phyloP scores from a whole-genome alignment of 1,140 invertebrate species.

The Microplitis demolitor region DNA sequence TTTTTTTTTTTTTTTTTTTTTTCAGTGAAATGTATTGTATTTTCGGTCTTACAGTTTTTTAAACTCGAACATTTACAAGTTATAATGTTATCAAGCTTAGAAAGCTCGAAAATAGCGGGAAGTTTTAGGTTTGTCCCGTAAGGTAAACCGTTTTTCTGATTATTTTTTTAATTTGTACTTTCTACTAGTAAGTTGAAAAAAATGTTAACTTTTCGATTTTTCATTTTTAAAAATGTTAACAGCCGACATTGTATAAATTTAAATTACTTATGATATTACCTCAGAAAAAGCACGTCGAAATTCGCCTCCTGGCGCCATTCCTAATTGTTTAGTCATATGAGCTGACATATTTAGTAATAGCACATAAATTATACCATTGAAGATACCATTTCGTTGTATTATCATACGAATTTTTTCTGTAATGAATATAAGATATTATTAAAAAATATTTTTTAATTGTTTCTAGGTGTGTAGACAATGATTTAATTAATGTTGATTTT shows the following conservation, averaged over 20 bases:
- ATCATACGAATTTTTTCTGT: constrained; percentile 57
- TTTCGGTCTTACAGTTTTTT: too few relatives aligned
- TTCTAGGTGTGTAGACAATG: too few relatives aligned
- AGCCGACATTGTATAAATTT: background rate
- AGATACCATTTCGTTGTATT: constrained; percentile 73
- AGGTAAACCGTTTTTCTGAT: too few relatives aligned
- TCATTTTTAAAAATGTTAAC: constrained; percentile 4
- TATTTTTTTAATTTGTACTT: too few relatives aligned
- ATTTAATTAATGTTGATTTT: too few relatives aligned
- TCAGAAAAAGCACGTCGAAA: constrained; percentile 90
- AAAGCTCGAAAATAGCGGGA: too few relatives aligned
- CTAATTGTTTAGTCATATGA: constrained; percentile 89
- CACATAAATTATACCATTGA: constrained; percentile 91
- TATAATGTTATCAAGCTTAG: too few relatives aligned
- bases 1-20: too few relatives aligned
- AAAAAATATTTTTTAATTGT: background rate
- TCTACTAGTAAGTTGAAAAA: background rate
- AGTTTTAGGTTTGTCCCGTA: too few relatives aligned
- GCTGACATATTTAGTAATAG: constrained; percentile 90
- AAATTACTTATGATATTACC: constrained; percentile 58
- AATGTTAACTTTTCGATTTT: background rate
- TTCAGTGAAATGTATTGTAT: too few relatives aligned
- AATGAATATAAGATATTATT: constrained; percentile 28
- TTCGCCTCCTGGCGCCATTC: constrained; percentile 98
- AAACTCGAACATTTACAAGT: too few relatives aligned